A percentile compares a stretch with the other conserved stretches of the same genome.
Evolutionary conservation across 2,797 vertebrate species (phyloP).

Genomic region (Selene dorsalis): DNA sequence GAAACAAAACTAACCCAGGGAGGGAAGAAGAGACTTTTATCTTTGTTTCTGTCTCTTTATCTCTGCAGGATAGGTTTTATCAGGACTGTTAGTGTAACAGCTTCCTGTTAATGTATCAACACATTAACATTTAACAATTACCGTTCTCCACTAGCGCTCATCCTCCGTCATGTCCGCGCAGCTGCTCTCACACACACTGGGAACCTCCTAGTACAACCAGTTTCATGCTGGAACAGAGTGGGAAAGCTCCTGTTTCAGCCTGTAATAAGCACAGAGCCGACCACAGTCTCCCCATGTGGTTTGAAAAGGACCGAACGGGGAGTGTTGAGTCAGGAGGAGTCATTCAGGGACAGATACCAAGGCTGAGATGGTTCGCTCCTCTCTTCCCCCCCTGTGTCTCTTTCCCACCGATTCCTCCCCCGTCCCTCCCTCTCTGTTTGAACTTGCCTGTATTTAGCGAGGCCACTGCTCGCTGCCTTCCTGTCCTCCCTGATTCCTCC

Average conservation of each 20-base stretch:
- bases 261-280: background rate
- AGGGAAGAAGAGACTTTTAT: background rate
- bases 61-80: slow-evolving; percentile 32
- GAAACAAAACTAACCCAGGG: background rate
- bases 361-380: slow-evolving; percentile 11
- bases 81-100: background rate
- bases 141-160: background rate
- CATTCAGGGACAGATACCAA: slow-evolving; percentile 24
- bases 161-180: background rate
- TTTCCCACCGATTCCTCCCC: slow-evolving; percentile 28
- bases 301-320: background rate
- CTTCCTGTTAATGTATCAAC: slow-evolving; percentile 12
- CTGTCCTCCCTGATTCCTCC: slow-evolving; percentile 34
- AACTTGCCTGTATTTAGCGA: slow-evolving; percentile 21
- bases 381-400: background rate
- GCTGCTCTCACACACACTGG: background rate
- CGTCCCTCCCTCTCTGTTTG: slow-evolving; percentile 17
- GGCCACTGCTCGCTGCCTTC: slow-evolving; percentile 26
- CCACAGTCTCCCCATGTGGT: background rate
- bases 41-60: slow-evolving; percentile 1
- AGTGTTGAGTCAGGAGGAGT: slow-evolving; percentile 20
- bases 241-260: background rate
- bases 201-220: slow-evolving; percentile 17
- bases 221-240: background rate
- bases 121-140: slow-evolving; percentile 1